Evolutionary conservation across 2,888 invertebrate species (phyloP).

Genomic region (Scaptodrosophila latifasciaeformis): DNA sequence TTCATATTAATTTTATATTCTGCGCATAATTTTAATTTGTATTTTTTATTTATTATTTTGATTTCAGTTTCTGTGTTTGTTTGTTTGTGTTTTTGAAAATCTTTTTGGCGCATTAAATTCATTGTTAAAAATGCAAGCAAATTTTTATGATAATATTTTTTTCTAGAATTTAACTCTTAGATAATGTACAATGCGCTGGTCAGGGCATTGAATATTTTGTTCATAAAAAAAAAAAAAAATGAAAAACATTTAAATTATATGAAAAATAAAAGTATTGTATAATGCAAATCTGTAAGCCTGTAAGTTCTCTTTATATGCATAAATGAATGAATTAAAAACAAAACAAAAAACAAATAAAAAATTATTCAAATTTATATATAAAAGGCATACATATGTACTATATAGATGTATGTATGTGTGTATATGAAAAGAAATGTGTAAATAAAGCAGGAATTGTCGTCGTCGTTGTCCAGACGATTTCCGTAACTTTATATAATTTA

Average conservation of each 20-base stretch:
- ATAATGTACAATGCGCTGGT: constrained; percentile 35
- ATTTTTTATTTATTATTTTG: constrained; percentile 41
- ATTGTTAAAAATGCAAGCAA: constrained; percentile 50
- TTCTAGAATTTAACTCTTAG: no score
- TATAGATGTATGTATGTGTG: constrained; percentile 6
- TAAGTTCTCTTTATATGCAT: constrained; percentile 16
- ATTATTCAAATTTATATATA: constrained; percentile 3
- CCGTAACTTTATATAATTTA: constrained; percentile 33
- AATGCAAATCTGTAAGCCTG: constrained; percentile 35
- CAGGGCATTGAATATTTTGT: constrained; percentile 18
- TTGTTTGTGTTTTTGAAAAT: constrained; percentile 21
- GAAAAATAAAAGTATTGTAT: constrained; percentile 41
- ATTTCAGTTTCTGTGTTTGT: constrained; percentile 11
- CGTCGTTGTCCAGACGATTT: constrained; percentile 5
- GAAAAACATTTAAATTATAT: no score
- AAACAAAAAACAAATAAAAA: constrained; percentile 8
- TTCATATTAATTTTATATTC: neutral
- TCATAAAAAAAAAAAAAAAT: no score
- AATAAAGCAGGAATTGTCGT: constrained; percentile 34
- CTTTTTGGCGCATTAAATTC: constrained; percentile 19
- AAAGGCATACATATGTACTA: neutral
- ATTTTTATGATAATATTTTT: constrained; percentile 34
- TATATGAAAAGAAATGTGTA: constrained; percentile 34
- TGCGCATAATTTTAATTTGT: neutral
- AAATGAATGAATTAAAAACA: constrained; percentile 7